Base-by-base conservation (phyloP, 2,113 vertebrate genomes). In the Cnemophilus loriae region DNA sequence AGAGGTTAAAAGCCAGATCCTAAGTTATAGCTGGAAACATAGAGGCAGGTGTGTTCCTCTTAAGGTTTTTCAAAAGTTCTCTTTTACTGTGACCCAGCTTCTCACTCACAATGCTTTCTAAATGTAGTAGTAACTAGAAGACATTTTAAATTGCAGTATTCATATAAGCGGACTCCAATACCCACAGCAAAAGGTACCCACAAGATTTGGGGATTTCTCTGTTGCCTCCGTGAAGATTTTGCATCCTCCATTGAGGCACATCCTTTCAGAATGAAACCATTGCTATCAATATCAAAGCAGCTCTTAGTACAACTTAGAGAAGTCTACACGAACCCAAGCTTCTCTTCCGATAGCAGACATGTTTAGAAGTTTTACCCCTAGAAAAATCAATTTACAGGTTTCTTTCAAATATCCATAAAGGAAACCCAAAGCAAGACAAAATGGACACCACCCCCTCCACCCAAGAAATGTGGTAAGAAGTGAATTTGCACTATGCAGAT, bases 361-460 rank as follows among this genome's bases (percentile, higher is more conserved):
- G 10, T n/a, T 41, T 4, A 1, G 2, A 52, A 76, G 4, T n/a
- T 68, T 47, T 37, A 53, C 4, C 7, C 30, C 7, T 8, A 69
- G 12, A 70, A n/a, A 70, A 78, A 81, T 9, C 6, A 8, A 18
- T 49, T 69, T 1, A 53, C 7, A 19, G 16, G 18, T 77, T 68
- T 47, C 19, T 52, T 83, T 52, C 35, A 76, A 57, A 23, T 37
- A 77, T n/a, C 11, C n/a, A 16, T 53, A 65, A 77, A 70, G 15
- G 64, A 89, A 80, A 60, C 2, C 3, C 33, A 42, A 46, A 84
- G 19, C 9, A 82, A 71, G 8, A 47, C 5, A 30, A 64, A 80
- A 59, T 2, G 14, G 26, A 30, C 8, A 41, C 11, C 24, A n/a
- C 3, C 4, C 3, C 7, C 15, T 19, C 3, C 23, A 11, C 21